phyloP scores from a whole-genome alignment of 2,113 vertebrate species.

The Dasypus novemcinctus region DNA sequence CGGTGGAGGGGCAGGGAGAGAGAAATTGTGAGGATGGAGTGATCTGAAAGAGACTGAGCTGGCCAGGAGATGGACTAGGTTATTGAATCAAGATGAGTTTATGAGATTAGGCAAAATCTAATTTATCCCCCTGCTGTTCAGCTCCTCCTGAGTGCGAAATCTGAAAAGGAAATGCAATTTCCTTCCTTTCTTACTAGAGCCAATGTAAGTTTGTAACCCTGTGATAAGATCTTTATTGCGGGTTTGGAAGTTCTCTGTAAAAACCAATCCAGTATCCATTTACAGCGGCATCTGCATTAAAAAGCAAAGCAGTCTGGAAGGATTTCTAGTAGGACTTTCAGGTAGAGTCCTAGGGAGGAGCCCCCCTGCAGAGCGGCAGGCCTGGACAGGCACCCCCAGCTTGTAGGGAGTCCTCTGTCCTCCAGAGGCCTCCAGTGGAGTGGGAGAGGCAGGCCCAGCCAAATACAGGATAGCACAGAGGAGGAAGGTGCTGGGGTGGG shows the following conservation, averaged over 20 bases:
- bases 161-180: not conserved
- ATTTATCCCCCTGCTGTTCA: not conserved
- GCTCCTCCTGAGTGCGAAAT: not conserved
- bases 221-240: not conserved
- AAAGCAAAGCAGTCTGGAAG: not conserved
- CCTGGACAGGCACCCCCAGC: not conserved
- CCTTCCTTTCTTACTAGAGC: not conserved
- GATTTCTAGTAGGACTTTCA: not conserved
- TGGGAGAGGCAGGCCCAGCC: not conserved
- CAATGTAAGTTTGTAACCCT: not conserved
- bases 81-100: not conserved
- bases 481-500: rapidly evolving
- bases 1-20: not conserved
- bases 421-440: not conserved
- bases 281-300: not conserved
- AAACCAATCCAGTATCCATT: not conserved
- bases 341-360: rapidly evolving
- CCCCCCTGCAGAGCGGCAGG: no score
- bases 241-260: not conserved
- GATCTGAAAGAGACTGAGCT: not conserved
- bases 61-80: not conserved
- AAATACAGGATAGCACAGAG: no score
- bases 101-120: not conserved
- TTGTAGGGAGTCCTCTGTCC: not conserved
- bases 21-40: not conserved